Evolutionary conservation across 1,140 invertebrate genomes (phyloP), one percentile per base, ranked within the genome.

Genomic region (Dysdera silvatica): DNA sequence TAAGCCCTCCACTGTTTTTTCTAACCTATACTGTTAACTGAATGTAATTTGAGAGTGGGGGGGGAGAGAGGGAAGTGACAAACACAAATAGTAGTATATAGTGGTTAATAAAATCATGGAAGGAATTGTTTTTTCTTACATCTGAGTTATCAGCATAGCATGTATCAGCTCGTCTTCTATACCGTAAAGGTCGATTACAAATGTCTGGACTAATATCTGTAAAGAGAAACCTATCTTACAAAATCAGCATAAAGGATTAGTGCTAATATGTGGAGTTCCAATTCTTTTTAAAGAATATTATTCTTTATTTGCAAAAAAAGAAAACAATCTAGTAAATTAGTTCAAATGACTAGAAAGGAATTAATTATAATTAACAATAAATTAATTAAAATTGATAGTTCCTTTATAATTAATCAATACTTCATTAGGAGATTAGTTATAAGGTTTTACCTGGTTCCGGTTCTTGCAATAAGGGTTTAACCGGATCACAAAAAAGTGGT

Each of bases 361-460:
- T n/a, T n/a, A n/a, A n/a, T n/a, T n/a, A n/a, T n/a, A n/a, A n/a
- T n/a, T 23, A 28, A 28, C 24, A 26, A 26, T 8, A 37, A 8
- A 37, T 10, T 8, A 37, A 10, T 37, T 37, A 37, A 10, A n/a
- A 8, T 10, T 10, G n/a, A 37, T 37, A 10, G 35, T 10, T n/a
- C 8, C n/a, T 37, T 37, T 37, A 10, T 37, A 10, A n/a, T 8
- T 37, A n/a, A 37, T n/a, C 18, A 45, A 7, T n/a, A n/a, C 23
- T 7, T 18, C 7, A 45, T 10, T 45, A 4, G 18, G 41, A 45
- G n/a, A 45, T 14, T 3, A 20, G 24, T 5, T 45, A 2, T n/a
- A n/a, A n/a, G n/a, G n/a, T 8, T 14, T 51, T 55, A 65, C 62
- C 32, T 58, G 57, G 47, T 58, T 53, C 55, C 37, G 55, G 55